Conservation (phyloP, 2,888 invertebrate genomes). For the Agrotis ipsilon region DNA sequence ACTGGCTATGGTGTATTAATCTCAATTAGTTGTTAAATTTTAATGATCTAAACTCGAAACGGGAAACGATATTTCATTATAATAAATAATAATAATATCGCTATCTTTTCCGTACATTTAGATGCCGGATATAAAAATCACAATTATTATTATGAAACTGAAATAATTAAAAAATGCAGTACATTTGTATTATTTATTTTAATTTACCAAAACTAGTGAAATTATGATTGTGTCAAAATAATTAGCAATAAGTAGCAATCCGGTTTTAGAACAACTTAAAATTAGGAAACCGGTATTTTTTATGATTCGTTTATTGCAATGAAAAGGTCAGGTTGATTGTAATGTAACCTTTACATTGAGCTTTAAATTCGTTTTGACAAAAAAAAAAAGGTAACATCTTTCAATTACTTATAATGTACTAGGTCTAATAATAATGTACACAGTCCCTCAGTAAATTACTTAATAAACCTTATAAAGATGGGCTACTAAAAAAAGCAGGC, state of each 20-base stretch:
- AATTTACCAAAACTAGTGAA: slow-evolving; percentile 21
- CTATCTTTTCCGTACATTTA: slow-evolving; percentile 19
- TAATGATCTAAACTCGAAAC: slow-evolving; percentile 10
- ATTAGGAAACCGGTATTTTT: slow-evolving; percentile 33
- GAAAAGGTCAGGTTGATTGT: too few species aligned
- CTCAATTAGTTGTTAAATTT: slow-evolving; percentile 19
- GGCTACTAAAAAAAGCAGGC: too few species aligned
- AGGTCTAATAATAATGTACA: too few species aligned
- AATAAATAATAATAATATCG: slow-evolving; percentile 15
- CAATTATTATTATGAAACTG: slow-evolving; percentile 23
- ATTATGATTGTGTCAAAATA: slow-evolving; percentile 3
- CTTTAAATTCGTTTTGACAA: too few species aligned
- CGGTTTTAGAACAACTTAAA: slow-evolving; percentile 4
- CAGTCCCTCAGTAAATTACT: too few species aligned
- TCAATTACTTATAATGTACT: too few species aligned
- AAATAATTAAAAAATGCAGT: neutral
- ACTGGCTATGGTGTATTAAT: neutral
- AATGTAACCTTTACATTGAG: too few species aligned
- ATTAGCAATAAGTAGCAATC: slow-evolving; percentile 14
- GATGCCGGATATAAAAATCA: slow-evolving; percentile 1
- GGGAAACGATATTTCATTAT: slow-evolving; percentile 33
- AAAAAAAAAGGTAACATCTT: too few species aligned
- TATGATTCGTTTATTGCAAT: neutral
- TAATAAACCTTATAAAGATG: too few species aligned
- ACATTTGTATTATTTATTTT: neutral